A percentile compares a stretch with the other conserved stretches of the same genome.
Conservation (phyloP, 2,797 vertebrate species). For the Squalus acanthias region DNA sequence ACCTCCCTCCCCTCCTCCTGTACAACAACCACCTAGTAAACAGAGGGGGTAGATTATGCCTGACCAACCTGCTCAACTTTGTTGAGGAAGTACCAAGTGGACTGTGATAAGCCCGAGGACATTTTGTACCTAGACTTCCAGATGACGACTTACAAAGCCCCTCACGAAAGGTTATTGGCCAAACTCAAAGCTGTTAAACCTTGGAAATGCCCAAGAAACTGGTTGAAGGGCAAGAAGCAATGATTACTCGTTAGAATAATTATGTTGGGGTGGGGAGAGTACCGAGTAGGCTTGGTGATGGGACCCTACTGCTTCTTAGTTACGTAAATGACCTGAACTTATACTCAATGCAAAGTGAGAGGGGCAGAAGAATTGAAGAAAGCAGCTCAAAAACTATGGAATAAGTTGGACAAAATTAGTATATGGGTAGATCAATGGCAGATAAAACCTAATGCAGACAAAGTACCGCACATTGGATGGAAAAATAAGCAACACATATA, state of each 20-base stretch:
- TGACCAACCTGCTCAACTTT: background rate
- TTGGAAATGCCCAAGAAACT: background rate
- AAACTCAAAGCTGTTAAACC: background rate
- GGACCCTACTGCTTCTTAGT: background rate
- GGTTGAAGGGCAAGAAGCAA: background rate
- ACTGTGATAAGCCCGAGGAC: background rate
- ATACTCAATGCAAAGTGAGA: background rate
- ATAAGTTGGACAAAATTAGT: background rate
- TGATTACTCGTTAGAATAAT: background rate
- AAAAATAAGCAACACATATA: background rate
- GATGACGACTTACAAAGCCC: background rate
- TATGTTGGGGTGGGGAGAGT: background rate
- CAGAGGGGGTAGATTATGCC: background rate
- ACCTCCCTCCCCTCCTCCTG: background rate
- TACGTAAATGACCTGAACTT: too few species aligned
- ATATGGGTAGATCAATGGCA: background rate
- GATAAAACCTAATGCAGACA: background rate
- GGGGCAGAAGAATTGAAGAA: background rate
- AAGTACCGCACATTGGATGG: background rate
- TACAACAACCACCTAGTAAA: background rate
- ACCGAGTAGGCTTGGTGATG: background rate
- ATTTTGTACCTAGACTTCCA: background rate
- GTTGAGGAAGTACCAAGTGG: background rate
- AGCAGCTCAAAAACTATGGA: background rate
- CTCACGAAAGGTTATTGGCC: background rate